Evolutionary conservation across 2,113 vertebrate species (phyloP), one percentile per base, ranked within the genome.

Genomic region (Callopanchax toddi): DNA sequence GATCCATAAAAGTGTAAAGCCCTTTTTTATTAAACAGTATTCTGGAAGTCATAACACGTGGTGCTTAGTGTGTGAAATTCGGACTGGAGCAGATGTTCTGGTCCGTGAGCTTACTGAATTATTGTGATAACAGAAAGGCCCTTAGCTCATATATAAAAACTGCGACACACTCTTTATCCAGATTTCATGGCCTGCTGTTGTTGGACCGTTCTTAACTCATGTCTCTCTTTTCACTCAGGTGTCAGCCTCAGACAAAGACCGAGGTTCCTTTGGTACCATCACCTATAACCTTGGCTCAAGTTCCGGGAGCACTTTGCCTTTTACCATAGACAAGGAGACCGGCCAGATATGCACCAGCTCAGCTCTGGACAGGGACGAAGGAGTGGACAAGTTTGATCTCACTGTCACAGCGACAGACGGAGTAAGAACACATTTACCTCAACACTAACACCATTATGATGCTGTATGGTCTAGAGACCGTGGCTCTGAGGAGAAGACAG

Each of bases 401-500:
- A 95, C 91, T 0, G 89, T 99, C 76, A 96, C 94, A 0, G 97
- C 96, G 17, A 92, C 93, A 0, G 97, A 98, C 25, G 97, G 97
- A 89, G 97, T 98, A 83, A 95, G 96, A 39, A 17, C 23, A 13
- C 2, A 1, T 40, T 40, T 32, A n/a, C 3, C 53, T 46, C 56
- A 23, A 61, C 4, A 25, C 26, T n/a, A n/a, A n/a, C n/a, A n/a
- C n/a, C n/a, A n/a, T n/a, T n/a, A n/a, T n/a, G n/a, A n/a, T n/a
- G n/a, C n/a, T n/a, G n/a, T n/a, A n/a, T n/a, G n/a, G n/a, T n/a
- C n/a, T n/a, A n/a, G n/a, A n/a, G n/a, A n/a, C n/a, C n/a, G n/a
- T n/a, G n/a, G n/a, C n/a, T n/a, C n/a, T n/a, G n/a, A n/a, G n/a
- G n/a, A n/a, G n/a, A n/a, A n/a, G n/a, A n/a, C n/a, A n/a, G n/a